Conservation (phyloP, 2,888 invertebrate genomes). For the Branchinecta sandiegonensis region DNA sequence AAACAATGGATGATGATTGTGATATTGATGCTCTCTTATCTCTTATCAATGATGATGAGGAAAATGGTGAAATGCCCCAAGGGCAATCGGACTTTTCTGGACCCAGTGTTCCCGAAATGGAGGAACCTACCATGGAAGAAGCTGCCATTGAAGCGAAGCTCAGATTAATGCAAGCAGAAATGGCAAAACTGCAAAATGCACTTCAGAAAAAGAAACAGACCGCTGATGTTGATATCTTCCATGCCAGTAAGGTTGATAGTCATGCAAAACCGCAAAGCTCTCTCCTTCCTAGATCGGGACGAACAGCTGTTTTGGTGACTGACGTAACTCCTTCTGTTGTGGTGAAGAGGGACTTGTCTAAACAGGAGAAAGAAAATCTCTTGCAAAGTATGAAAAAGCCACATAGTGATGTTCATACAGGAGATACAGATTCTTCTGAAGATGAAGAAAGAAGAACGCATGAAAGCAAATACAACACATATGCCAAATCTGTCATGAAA, state of each 20-base stretch:
- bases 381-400: slow-evolving; percentile 5
- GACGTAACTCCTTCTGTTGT: not conserved
- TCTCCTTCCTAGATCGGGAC: not conserved
- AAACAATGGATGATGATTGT: slow-evolving; percentile 7
- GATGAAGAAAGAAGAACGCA: slow-evolving; percentile 19
- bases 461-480: slow-evolving; percentile 17
- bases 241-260: not conserved
- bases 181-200: slow-evolving; percentile 15
- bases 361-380: not conserved
- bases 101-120: not conserved
- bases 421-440: slow-evolving; percentile 13
- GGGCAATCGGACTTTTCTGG: not conserved
- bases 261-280: not conserved
- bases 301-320: not conserved
- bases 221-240: not conserved
- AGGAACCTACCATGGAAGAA: slow-evolving; percentile 15
- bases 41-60: slow-evolving; percentile 17
- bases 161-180: slow-evolving; percentile 6
- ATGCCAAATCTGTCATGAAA: slow-evolving; percentile 17
- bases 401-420: slow-evolving; percentile 4
- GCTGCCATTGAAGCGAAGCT: slow-evolving; percentile 5
- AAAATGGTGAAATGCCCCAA: not conserved
- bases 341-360: not conserved
- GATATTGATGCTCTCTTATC: slow-evolving; percentile 16
- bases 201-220: slow-evolving; percentile 17